Conservation (phyloP, 2,797 vertebrate genomes). For the Remorina albescens region DNA sequence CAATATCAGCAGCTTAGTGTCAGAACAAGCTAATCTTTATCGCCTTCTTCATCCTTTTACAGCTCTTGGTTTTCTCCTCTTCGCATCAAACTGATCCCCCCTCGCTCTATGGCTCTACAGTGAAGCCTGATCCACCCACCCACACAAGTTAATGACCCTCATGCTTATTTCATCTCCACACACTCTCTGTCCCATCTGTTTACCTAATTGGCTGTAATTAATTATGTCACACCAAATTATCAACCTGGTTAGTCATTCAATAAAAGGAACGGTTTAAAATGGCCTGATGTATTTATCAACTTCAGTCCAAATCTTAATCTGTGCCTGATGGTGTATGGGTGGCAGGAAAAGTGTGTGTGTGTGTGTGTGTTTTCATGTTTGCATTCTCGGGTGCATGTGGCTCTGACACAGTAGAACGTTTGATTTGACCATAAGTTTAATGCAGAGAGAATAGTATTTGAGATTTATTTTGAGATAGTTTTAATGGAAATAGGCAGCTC, state of each 20-base stretch:
- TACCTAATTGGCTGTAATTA: conserved; percentile 81
- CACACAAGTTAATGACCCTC: conserved; percentile 73
- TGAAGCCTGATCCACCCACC: conserved; percentile 62
- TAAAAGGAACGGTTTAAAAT: conserved; percentile 68
- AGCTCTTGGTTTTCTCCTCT: conserved; percentile 28
- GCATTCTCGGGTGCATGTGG: conserved; percentile 8
- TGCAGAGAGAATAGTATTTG: conserved; percentile 44
- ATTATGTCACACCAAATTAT: conserved; percentile 81
- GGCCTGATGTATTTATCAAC: conserved; percentile 65
- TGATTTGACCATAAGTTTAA: conserved; percentile 55
- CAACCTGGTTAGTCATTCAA: conserved; percentile 77
- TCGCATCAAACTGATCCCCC: conserved; percentile 37
- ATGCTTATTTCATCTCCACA: conserved; percentile 65
- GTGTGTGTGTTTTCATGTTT: conserved; percentile 10
- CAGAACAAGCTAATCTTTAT: conserved; percentile 48
- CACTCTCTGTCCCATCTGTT: conserved; percentile 74
- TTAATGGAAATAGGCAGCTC: conserved; percentile 59
- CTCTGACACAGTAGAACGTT: conserved; percentile 15
- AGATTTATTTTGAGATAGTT: conserved; percentile 48
- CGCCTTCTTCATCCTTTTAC: conserved; percentile 41
- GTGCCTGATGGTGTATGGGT: conserved; percentile 32
- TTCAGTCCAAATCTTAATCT: conserved; percentile 54
- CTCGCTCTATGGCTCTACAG: conserved; percentile 36
- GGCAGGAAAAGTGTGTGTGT: not conserved
- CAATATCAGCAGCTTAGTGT: conserved; percentile 52